Evolutionary conservation across 2,797 vertebrate genomes (phyloP), one percentile per base, ranked within the genome.

Genomic region (Sternarchorhynchus goeldii): DNA sequence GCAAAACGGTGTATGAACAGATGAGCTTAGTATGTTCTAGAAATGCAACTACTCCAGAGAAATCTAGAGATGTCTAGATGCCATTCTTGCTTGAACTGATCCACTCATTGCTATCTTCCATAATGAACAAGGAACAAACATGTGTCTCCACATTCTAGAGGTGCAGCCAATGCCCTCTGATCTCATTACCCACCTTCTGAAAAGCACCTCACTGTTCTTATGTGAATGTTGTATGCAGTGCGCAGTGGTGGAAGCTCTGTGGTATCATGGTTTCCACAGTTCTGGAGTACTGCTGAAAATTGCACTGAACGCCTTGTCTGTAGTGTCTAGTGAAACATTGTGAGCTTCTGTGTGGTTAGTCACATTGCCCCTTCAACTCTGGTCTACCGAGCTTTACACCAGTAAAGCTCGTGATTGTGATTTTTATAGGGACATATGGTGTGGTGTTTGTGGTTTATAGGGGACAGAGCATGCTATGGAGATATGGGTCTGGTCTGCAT

Each of bases 121-220:
- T 86, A 74, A 84, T 84, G 82, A 81, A 84, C 77, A 16, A 76
- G 66, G 69, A 55, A 74, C 63, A 78, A 82, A 74, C 39, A 71
- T 14, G n/a, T 74, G 2, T 80, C 16, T 34, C 36, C 20, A 18
- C 41, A 8, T 72, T 81, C 66, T 85, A 74, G 76, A 57, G 78
- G 82, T 80, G 63, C 75, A 78, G 62, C 6, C 31, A 16, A 41
- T 34, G 63, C 66, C 29, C 2, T 55, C 36, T 76, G 39, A 55
- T 31, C 34, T 57, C 21, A 58, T 18, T 6, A 20, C 41, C 64
- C 18, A 2, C 45, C 16, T 56, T 8, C 5, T 18, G n/a, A 60
- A 73, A 63, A 78, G 55, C 32, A 20, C 21, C 50, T n/a, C 60
- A 20, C 20, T 58, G 18, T 50, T 17, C 62, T 45, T 39, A 14